phyloP scores from a whole-genome alignment of 2,113 vertebrate species.

The Chrysemys picta region DNA sequence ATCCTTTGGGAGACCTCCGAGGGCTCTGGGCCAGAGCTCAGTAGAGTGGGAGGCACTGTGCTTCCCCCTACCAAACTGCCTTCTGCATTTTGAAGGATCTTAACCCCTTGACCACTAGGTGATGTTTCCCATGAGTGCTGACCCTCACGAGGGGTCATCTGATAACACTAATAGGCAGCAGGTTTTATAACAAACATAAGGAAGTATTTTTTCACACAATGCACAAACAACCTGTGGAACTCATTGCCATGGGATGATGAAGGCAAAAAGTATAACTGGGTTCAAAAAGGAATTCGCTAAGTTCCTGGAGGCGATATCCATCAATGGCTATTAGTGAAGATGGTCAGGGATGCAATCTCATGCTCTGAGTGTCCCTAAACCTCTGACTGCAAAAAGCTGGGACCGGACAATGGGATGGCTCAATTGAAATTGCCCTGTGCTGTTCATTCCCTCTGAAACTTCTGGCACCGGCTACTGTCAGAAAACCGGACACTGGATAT shows the following conservation, averaged over 20 bases:
- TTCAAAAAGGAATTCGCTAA: not conserved
- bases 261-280: not conserved
- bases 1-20: not conserved
- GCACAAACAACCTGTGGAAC: not conserved
- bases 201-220: too few species aligned
- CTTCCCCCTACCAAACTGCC: not conserved
- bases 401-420: not conserved
- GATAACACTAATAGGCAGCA: not conserved
- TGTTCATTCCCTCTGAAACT: not conserved
- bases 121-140: not conserved
- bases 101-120: not conserved
- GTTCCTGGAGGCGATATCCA: not conserved
- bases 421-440: not conserved
- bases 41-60: not conserved
- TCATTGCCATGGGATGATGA: not conserved
- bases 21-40: not conserved
- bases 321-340: not conserved
- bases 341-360: too few species aligned
- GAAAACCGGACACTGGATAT: not conserved
- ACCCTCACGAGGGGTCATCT: not conserved
- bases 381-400: too few species aligned
- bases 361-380: too few species aligned
- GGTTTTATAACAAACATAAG: not conserved
- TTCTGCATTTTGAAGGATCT: not conserved
- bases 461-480: not conserved